A percentile compares a stretch with the other conserved stretches of the same genome.
These are phyloP conservation scores for Diarsia mendica DNA, from an alignment of 2,888 invertebrate genomes.

Conservation along the genomic window DNA sequence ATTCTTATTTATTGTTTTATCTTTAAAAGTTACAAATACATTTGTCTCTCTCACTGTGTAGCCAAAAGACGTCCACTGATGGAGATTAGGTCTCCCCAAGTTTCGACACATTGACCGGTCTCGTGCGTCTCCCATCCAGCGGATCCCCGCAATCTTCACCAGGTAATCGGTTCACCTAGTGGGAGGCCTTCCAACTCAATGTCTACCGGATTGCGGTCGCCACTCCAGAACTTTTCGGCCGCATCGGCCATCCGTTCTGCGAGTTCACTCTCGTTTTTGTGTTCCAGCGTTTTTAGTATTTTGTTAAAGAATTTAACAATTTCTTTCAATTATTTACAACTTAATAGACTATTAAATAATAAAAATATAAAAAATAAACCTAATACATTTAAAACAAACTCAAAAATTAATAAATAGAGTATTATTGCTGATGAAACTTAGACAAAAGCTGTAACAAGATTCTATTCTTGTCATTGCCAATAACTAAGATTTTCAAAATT, in stretches of 20 bases:
- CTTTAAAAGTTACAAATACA: background rate
- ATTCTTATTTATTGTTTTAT: background rate
- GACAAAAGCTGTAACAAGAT: background rate
- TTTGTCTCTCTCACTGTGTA: background rate
- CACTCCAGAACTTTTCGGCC: too few species aligned
- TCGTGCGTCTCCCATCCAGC: too few species aligned
- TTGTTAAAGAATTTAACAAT: background rate
- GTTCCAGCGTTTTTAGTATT: background rate
- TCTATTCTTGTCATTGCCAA: background rate
- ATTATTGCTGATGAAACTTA: constrained; percentile 1
- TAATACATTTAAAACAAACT: background rate
- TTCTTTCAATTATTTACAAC: background rate
- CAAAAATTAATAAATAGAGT: background rate
- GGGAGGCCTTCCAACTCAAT: too few species aligned
- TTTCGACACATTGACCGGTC: too few species aligned
- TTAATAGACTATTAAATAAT: background rate
- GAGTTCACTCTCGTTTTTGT: too few species aligned
- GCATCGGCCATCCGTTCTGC: too few species aligned
- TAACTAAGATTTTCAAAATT: too few species aligned
- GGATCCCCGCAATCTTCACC: too few species aligned
- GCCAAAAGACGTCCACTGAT: too few species aligned
- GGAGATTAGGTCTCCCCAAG: too few species aligned
- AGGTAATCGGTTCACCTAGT: too few species aligned
- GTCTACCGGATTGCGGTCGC: too few species aligned
- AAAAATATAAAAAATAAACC: background rate